Percentiles rank a stretch among this genome's conserved stretches.
These are phyloP conservation scores for Mionectes olivaceus DNA, from an alignment of 2,797 vertebrate species.

Conservation along the genomic window DNA sequence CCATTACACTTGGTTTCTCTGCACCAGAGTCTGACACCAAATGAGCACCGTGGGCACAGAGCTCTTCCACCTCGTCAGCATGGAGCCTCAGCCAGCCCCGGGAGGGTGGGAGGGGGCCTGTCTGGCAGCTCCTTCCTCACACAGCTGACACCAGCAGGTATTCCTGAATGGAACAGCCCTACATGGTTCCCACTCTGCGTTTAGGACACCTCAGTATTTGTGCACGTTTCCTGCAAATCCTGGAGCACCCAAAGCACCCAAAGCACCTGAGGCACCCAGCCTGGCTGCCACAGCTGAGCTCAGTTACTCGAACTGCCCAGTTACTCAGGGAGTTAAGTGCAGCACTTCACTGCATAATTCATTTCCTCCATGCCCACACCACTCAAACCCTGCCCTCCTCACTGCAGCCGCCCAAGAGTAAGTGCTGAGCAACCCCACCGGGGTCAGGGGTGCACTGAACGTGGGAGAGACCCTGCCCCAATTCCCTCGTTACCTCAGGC, in stretches of 20 bases:
- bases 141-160: neutral
- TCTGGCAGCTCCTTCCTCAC: neutral
- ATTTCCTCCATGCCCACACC: neutral
- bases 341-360: neutral
- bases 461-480: neutral
- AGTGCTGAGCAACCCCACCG: neutral
- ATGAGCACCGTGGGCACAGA: neutral
- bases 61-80: neutral
- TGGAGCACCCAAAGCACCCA: neutral
- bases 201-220: neutral
- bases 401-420: neutral
- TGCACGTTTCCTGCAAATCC: neutral
- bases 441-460: neutral
- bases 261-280: neutral
- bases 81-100: neutral
- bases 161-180: neutral
- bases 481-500: neutral
- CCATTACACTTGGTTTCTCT: neutral
- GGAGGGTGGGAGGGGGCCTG: neutral
- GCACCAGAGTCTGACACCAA: neutral
- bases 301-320: neutral
- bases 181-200: neutral
- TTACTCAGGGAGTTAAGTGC: neutral
- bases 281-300: neutral
- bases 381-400: neutral